phyloP scores from a whole-genome alignment of 2,888 invertebrate genomes.

The Stenolophus ochropezus region DNA sequence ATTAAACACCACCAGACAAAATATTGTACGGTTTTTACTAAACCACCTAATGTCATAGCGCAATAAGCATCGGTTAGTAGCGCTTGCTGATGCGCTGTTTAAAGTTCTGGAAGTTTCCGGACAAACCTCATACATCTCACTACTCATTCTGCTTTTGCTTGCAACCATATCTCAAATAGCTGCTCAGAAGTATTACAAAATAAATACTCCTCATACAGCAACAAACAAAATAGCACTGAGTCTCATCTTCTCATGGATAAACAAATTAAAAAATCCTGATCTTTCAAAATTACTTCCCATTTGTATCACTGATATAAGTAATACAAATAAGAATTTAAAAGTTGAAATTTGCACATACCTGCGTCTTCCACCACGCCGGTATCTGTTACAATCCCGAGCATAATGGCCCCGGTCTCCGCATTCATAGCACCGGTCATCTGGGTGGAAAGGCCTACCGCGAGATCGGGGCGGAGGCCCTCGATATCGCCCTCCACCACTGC shows the following conservation, averaged over 20 bases:
- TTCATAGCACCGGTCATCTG: conserved; percentile 95
- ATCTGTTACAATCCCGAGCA: conserved; percentile 90
- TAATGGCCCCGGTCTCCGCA: conserved; percentile 96
- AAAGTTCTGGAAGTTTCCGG: no score
- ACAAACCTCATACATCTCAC: background rate
- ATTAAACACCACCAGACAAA: no score
- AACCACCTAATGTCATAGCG: no score
- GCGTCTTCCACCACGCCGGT: conserved; percentile 76
- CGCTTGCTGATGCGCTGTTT: no score
- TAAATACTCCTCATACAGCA: background rate
- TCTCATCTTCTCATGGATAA: conserved; percentile 2
- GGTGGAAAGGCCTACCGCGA: conserved; percentile 85
- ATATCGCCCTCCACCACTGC: conserved; percentile 72
- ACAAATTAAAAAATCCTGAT: conserved; percentile 36
- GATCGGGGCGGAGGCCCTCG: conserved; percentile 78
- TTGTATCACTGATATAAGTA: conserved; percentile 22
- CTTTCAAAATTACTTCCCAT: background rate
- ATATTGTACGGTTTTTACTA: no score
- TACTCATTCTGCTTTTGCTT: background rate
- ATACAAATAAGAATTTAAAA: conserved; percentile 33
- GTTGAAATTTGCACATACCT: conserved; percentile 70
- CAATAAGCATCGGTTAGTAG: no score
- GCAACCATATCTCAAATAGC: background rate
- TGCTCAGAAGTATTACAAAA: background rate
- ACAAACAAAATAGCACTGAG: conserved; percentile 28